Evolutionary conservation across 30 jellyfish, hydroid and myxozoan species (phyloP), one percentile per base, ranked within the genome.

Genomic region (Pseudorhiza aurosa): DNA sequence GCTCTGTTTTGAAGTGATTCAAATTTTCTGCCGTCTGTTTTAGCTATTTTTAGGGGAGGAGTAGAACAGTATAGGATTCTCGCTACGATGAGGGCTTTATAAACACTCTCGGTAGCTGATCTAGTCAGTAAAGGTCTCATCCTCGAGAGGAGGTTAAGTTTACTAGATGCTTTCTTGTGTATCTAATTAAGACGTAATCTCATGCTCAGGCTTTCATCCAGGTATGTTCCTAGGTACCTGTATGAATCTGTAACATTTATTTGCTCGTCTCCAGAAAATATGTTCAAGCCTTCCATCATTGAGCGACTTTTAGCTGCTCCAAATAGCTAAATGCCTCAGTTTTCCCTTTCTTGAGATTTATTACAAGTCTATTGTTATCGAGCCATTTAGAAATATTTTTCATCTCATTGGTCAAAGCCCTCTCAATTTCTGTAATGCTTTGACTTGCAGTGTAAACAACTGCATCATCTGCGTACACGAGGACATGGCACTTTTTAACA

Each of bases 361-460:
- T 53, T 32, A 35, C 63, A 51, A 75, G 88, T 60, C 83, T 77
- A 77, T 77, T 77, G 83, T 77, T 60, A 40, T 77, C 89, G 59
- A 77, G 89, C 89, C 89, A 57, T 58, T 60, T 77, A 3, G 83
- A 58, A 77, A 62, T 77, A 77, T 58, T 79, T 65, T 50, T 22
- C 22, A 5, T 50, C 65, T 50, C 65, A 5, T 50, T 50, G 65
- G 65, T 50, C 65, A 50, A 50, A 5, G 65, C 22, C 22, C 9
- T 50, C n/a, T 50, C 65, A 50, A 50, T 50, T 8, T 50, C 65
- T 5, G 9, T n/a, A 50, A 67, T 67, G 71, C 81, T 67, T 67
- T 67, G 81, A 67, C 81, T 67, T 67, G 81, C 81, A 67, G 67
- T 67, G 36, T 29, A 67, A 29, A 67, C 11, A 29, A 67, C 81